Percentiles rank a stretch among this genome's conserved stretches.
phyloP scores from a whole-genome alignment of 2,113 vertebrate genomes.

The Gymnorhina tibicen region DNA sequence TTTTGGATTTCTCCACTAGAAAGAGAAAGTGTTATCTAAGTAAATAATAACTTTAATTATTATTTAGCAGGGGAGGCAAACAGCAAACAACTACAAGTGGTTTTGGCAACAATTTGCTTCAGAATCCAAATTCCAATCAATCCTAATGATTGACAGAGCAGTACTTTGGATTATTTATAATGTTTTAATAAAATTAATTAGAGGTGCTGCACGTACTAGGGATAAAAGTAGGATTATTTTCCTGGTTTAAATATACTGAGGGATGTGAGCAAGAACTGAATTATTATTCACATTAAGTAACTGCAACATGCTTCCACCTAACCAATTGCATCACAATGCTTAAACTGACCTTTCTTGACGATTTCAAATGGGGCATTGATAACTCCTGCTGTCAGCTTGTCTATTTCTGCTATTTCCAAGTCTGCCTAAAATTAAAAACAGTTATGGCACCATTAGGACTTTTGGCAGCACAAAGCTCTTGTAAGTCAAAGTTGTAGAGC shows the following conservation, averaged over 20 bases:
- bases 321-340: background rate
- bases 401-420: slow-evolving; percentile 71
- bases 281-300: background rate
- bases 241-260: background rate
- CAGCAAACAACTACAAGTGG: background rate
- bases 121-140: background rate
- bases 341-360: slow-evolving; percentile 62
- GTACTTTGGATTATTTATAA: background rate
- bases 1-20: background rate
- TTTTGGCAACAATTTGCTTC: background rate
- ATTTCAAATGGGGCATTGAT: slow-evolving; percentile 65
- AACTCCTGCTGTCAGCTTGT: slow-evolving; percentile 69
- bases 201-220: background rate
- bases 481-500: background rate
- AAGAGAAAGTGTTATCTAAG: background rate
- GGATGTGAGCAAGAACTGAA: background rate
- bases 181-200: background rate
- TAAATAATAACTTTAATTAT: background rate
- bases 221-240: background rate
- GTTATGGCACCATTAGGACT: background rate
- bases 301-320: background rate
- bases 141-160: background rate
- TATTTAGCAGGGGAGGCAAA: background rate
- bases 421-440: slow-evolving; percentile 56
- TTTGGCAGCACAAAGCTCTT: rapidly evolving